phyloP scores from a whole-genome alignment of 1,140 invertebrate species.

The Neodiprion lecontei region DNA sequence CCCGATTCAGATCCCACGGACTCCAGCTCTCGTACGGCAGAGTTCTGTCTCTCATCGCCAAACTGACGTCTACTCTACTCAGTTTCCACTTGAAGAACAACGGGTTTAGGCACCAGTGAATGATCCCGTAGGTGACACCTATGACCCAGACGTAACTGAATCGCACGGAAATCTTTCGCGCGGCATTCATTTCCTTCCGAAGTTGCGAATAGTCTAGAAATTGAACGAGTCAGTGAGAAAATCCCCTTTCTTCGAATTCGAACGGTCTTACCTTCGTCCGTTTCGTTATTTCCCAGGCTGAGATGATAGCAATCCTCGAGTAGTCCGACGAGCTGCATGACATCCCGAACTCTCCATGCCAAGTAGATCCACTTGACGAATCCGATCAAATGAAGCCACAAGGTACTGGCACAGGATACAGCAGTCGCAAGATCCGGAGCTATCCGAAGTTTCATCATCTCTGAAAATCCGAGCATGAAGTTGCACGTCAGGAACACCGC shows the following conservation, averaged over 20 bases:
- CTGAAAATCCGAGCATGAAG: conserved; percentile 26
- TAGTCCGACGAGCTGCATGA: conserved; percentile 26
- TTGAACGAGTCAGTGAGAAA: background rate
- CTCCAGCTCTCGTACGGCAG: conserved; percentile 34
- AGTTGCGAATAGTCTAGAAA: conserved; percentile 6
- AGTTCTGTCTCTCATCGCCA: conserved; percentile 13
- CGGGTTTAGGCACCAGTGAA: conserved; percentile 39
- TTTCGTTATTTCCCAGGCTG: conserved; percentile 27
- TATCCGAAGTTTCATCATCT: conserved; percentile 23
- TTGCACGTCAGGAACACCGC: conserved; percentile 18
- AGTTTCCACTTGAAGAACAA: conserved; percentile 23
- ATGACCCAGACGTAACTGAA: conserved; percentile 25
- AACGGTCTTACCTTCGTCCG: conserved; percentile 27
- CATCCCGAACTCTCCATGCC: conserved; percentile 20
- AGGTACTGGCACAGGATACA: conserved; percentile 20
- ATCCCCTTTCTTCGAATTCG: conserved; percentile 15
- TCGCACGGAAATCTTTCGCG: conserved; percentile 15
- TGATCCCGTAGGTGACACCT: conserved; percentile 26
- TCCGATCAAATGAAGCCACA: conserved; percentile 30
- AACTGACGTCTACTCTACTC: conserved; percentile 15
- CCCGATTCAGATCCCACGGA: conserved; percentile 29
- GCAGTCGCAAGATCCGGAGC: conserved; percentile 25
- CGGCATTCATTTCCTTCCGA: background rate
- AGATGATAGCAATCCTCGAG: conserved; percentile 34
- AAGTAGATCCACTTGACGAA: conserved; percentile 37